Percentiles rank a stretch among this genome's conserved stretches.
Evolutionary conservation across 2,797 vertebrate species (phyloP).

Genomic region (Apogon hyalosoma): DNA sequence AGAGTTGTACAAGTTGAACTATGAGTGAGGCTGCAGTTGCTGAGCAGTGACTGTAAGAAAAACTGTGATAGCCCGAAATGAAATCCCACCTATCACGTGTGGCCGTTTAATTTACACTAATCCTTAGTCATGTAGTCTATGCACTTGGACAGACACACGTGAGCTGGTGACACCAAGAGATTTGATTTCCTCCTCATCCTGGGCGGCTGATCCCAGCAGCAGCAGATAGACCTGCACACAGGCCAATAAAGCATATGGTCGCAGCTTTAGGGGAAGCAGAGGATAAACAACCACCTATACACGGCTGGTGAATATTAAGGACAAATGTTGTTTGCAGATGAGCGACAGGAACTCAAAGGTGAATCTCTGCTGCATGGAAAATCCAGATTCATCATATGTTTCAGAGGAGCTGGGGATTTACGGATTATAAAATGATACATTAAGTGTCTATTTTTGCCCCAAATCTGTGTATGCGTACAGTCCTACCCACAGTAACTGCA

Average conservation of each 20-base stretch:
- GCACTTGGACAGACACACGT: constrained; percentile 47
- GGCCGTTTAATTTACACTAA: constrained; percentile 55
- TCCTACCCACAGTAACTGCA: no score
- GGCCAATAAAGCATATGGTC: constrained; percentile 44
- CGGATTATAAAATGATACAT: not conserved
- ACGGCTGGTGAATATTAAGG: constrained; percentile 21
- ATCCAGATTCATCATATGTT: constrained; percentile 7
- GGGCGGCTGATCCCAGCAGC: constrained; percentile 48
- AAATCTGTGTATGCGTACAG: not conserved
- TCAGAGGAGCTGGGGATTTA: not conserved
- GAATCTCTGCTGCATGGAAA: constrained; percentile 4
- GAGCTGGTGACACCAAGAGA: constrained; percentile 42
- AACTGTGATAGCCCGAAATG: constrained; percentile 37
- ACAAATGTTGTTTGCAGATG: constrained; percentile 6
- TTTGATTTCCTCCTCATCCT: constrained; percentile 58
- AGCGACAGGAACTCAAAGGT: not conserved
- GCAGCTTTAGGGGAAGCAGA: not conserved
- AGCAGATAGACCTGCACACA: constrained; percentile 27
- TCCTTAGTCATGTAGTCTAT: constrained; percentile 46
- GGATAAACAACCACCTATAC: constrained; percentile 39
- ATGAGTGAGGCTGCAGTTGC: not conserved
- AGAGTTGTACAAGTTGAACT: not conserved
- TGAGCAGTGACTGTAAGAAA: constrained; percentile 3
- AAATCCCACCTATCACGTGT: constrained; percentile 51
- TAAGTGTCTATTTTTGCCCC: constrained; percentile 6